These are phyloP conservation scores for Brienomyrus longianalis DNA, from an alignment of 2,113 vertebrate species.

Conservation along the genomic window DNA sequence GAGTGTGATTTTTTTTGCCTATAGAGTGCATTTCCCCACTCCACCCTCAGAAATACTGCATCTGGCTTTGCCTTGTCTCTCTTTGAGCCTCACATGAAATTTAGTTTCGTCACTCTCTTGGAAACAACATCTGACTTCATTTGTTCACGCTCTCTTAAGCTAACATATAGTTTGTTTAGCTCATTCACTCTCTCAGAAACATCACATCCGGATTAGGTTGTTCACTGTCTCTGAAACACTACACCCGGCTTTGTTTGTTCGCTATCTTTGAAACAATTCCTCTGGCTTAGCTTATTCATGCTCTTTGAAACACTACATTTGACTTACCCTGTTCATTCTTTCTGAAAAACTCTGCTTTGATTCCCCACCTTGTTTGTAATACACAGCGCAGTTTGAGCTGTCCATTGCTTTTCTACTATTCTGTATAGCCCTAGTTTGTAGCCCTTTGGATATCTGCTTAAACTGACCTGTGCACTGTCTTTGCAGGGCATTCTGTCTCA, in stretches of 20 bases:
- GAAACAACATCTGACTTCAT: not conserved
- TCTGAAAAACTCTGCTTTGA: not conserved
- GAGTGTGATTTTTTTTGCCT: not conserved
- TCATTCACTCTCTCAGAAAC: not conserved
- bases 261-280: not conserved
- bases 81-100: not conserved
- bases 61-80: not conserved
- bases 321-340: not conserved
- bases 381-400: not conserved
- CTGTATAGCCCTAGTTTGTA: not conserved
- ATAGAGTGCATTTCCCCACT: not conserved
- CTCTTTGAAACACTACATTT: not conserved
- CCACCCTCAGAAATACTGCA: not conserved
- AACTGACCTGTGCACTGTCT: not conserved
- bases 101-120: not conserved
- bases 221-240: not conserved
- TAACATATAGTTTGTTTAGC: not conserved
- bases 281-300: not conserved
- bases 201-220: not conserved
- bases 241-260: not conserved
- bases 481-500: not conserved
- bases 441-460: not conserved
- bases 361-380: not conserved
- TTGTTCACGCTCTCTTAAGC: not conserved
- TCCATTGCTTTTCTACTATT: not conserved